These are phyloP conservation scores for Scopus umbretta DNA, from an alignment of 2,113 vertebrate species.

Conservation along the genomic window DNA sequence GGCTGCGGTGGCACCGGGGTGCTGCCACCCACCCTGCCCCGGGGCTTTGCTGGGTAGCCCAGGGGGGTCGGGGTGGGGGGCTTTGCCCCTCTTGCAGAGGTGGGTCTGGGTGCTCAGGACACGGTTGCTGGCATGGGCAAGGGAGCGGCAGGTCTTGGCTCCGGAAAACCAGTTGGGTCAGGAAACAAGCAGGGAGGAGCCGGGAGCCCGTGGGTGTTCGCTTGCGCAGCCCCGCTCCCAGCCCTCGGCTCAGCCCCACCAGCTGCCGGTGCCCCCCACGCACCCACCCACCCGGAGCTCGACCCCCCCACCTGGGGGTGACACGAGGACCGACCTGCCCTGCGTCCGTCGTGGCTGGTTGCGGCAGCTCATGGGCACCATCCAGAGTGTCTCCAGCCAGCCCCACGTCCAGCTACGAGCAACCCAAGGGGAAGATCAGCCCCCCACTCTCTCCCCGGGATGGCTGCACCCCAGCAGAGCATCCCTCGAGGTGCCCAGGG, in stretches of 20 bases:
- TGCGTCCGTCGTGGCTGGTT: fast-evolving
- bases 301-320: not conserved
- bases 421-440: not conserved
- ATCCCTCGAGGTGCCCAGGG: fast-evolving
- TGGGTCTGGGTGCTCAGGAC: not conserved
- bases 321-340: not conserved
- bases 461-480: not conserved
- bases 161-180: slow-evolving; percentile 22
- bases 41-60: not conserved
- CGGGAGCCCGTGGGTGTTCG: not conserved
- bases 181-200: slow-evolving; percentile 51
- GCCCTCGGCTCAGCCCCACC: not conserved
- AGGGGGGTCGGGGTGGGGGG: not conserved
- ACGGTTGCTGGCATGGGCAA: not conserved
- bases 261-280: fast-evolving
- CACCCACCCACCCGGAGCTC: not conserved
- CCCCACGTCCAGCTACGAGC: not conserved
- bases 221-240: not conserved
- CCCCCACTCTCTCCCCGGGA: not conserved
- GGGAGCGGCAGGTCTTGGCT: not conserved
- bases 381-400: not conserved
- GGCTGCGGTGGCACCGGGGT: not conserved
- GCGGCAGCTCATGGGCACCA: fast-evolving
- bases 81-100: not conserved
- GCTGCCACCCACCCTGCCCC: not conserved